Conservation (phyloP, 2,888 invertebrate genomes). For the Saturnia japonica region DNA sequence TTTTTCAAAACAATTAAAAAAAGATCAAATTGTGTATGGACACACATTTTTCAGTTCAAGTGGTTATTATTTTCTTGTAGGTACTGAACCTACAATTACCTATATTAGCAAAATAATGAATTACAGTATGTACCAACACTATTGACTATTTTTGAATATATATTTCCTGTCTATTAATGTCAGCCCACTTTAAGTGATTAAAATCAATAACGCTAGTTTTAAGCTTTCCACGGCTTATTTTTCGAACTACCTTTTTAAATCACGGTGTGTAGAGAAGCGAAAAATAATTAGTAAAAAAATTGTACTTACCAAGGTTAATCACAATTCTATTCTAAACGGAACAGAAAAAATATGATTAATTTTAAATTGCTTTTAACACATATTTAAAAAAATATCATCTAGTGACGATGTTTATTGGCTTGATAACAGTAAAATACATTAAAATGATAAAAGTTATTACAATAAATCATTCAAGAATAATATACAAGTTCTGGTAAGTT, state of each 20-base stretch:
- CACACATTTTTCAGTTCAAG: too few relatives aligned
- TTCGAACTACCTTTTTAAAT: slow-evolving; percentile 11
- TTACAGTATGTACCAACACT: too few relatives aligned
- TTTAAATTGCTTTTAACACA: neutral
- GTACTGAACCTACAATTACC: too few relatives aligned
- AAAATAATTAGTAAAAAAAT: slow-evolving; percentile 3
- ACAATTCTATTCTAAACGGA: slow-evolving; percentile 22
- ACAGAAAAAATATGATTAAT: slow-evolving; percentile 21
- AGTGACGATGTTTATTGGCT: neutral
- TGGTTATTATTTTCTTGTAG: too few relatives aligned
- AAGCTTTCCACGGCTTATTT: neutral
- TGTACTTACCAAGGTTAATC: slow-evolving; percentile 29
- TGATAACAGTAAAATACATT: neutral
- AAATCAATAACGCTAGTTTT: too few relatives aligned
- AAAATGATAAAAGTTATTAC: neutral
- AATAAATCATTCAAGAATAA: slow-evolving; percentile 41
- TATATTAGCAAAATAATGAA: too few relatives aligned
- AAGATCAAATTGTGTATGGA: neutral
- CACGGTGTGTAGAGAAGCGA: slow-evolving; percentile 12
- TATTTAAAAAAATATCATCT: neutral
- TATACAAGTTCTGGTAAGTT: slow-evolving; percentile 44
- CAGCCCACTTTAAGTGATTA: too few relatives aligned
- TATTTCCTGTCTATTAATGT: too few relatives aligned
- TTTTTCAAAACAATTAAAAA: neutral
- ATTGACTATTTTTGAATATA: too few relatives aligned